Base-by-base conservation (phyloP, 2,888 invertebrate genomes). In the Chorisops tibialis region DNA sequence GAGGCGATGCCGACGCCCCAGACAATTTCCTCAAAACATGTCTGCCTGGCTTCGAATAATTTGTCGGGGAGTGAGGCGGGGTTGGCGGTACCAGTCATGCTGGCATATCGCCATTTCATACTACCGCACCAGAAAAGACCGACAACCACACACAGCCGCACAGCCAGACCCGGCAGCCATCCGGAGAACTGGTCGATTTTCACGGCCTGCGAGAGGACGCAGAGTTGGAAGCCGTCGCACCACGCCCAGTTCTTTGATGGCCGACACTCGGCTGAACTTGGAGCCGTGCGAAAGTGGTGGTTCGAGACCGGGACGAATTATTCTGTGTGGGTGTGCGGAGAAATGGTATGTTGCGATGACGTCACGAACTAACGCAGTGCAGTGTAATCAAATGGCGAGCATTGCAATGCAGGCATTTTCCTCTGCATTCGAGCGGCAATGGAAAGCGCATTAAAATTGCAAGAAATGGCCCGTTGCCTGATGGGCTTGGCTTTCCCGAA, bases 161-260 rank as follows among this genome's bases (percentile, higher is more conserved):
- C 37, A 6, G 39, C 56, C 1, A 30, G 30, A 5, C 30, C 30
- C 30, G 30, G 30, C 30, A 7, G 41, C 9, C 2, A 54, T 24
- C 35, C 41, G 62, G 54, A 22, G 24, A 14, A 22, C 43, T 39
- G 39, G 59, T 47, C 52, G 49, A 50, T 45, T 39, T 54, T 51
- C 14, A 11, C 54, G 30, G 38, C 43, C 7, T 16, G 37, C 19
- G 18, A 51, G 50, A 37, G 39, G 39, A 47, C 22, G 45, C 45
- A 21, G 21, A 54, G 52, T 56, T 38, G 38, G 21, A 49, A 22
- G 19, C 62, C 49, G 56, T 21, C 52, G 65, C 54, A 62, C 65
- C 65, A 65, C 65, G 65, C 65, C 65, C 65, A 65, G 56, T 59
- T 62, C 59, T 52, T 49, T 49, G 48, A 62, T 65, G 65, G 65